Base-by-base conservation (phyloP, 2,888 invertebrate species). In the Megamerina dolium region DNA sequence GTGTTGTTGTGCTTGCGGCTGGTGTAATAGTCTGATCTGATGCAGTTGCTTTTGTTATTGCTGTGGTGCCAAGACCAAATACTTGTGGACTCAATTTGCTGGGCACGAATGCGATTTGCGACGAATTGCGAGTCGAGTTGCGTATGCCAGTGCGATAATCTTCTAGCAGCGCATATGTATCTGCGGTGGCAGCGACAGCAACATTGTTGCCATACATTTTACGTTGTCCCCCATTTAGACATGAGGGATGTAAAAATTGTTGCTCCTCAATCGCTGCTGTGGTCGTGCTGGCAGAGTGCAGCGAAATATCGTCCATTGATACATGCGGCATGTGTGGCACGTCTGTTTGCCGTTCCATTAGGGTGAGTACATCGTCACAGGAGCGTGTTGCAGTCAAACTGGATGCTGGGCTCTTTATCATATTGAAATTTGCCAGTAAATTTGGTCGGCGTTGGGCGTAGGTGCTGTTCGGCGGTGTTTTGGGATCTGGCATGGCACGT, bases 11-110 rank as follows among this genome's bases (percentile, higher is more conserved):
- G n/a, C n/a, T n/a, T n/a, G 55, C 46, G 59, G 62, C 49, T n/a
- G 17, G 30, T 6, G 30, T 27, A 2, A 12, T 29, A 16, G 3
- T 14, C 14, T 14, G 27, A 12, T n/a, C 30, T n/a, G 35, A 2
- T 3, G 19, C 17, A n/a, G 10, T 20, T n/a, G 32, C 21, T n/a
- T n/a, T n/a, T n/a, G n/a, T n/a, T n/a, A n/a, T n/a, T n/a, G n/a
- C n/a, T n/a, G n/a, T n/a, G n/a, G n/a, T n/a, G n/a, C n/a, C n/a
- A n/a, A n/a, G n/a, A n/a, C n/a, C n/a, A n/a, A n/a, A n/a, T n/a
- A 81, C 81, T 70, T 83, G 83, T 1, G 82, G 81, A 57, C 82
- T 82, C 13, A 82, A 68, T 60, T 81, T 81, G 51, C 53, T 51
- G 1, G 57, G 59, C 4, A 49, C 31, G 35, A 12, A 12, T 4